phyloP scores from a whole-genome alignment of 2,113 vertebrate species.

The Rhabdomys dilectus region DNA sequence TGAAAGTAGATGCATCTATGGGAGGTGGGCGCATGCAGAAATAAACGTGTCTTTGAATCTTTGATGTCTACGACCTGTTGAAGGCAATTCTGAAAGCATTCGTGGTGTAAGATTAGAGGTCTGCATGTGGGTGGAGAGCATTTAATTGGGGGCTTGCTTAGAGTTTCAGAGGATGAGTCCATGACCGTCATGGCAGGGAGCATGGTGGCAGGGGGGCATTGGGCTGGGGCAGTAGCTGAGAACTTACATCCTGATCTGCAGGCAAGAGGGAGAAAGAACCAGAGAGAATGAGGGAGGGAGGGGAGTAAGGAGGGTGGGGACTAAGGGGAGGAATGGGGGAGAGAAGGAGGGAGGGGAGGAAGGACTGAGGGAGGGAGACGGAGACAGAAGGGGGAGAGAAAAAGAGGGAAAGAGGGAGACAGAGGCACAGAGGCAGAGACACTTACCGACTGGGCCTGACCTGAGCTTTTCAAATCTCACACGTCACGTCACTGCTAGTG shows the following conservation, averaged over 20 bases:
- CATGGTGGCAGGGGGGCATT: background rate
- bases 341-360: background rate
- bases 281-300: background rate
- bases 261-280: background rate
- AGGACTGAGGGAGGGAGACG: background rate
- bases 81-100: slow-evolving; percentile 15
- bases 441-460: background rate
- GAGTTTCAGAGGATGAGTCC: background rate
- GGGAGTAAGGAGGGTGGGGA: no score
- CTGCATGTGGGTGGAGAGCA: background rate
- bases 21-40: slow-evolving; percentile 42
- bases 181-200: background rate
- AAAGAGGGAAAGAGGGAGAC: background rate
- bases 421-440: background rate
- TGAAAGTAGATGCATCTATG: background rate
- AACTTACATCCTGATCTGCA: background rate
- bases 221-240: background rate
- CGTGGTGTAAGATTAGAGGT: background rate
- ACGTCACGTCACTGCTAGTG: background rate
- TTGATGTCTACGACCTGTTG: background rate
- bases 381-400: background rate
- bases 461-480: background rate
- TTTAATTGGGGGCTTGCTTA: background rate
- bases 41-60: slow-evolving; percentile 28
- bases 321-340: background rate